These are phyloP conservation scores for Melanerpes formicivorus DNA, from an alignment of 2,113 vertebrate species.

Conservation along the genomic window DNA sequence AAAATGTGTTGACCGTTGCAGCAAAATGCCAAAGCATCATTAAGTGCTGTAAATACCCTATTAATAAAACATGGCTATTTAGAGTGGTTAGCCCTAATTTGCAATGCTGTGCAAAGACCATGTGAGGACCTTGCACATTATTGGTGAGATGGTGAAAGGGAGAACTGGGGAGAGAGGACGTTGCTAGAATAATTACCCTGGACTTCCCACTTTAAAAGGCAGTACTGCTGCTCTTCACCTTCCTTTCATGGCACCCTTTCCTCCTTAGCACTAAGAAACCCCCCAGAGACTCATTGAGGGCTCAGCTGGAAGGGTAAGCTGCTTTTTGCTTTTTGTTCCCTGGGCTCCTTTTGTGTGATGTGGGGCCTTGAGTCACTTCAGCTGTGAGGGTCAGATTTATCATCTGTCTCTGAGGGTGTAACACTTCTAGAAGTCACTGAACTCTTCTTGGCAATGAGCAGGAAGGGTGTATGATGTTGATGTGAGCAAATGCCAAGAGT, in stretches of 20 bases:
- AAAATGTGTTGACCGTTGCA: background rate
- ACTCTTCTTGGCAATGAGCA: background rate
- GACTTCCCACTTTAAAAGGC: background rate
- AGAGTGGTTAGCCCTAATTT: slow-evolving; percentile 14
- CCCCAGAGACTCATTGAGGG: background rate
- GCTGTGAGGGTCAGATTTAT: background rate
- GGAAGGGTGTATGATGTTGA: background rate
- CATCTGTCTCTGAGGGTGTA: background rate
- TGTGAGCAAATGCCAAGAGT: slow-evolving; percentile 32
- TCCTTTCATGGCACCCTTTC: background rate
- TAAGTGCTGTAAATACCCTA: slow-evolving; percentile 30
- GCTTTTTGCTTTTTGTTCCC: background rate
- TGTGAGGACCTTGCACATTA: background rate
- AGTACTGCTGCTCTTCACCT: background rate
- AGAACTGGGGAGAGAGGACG: background rate
- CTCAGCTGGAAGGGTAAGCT: background rate
- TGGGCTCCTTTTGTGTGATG: background rate
- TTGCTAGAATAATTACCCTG: slow-evolving; percentile 9
- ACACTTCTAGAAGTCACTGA: background rate
- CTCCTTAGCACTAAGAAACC: background rate
- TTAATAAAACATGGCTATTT: slow-evolving; percentile 20
- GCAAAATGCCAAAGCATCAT: background rate
- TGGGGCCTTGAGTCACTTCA: background rate
- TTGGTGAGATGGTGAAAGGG: background rate
- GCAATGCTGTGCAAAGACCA: background rate